Percentiles rank a stretch among this genome's conserved stretches.
These are phyloP conservation scores for Meriones psammophilus DNA, from an alignment of 2,797 vertebrate species.

Conservation along the genomic window DNA sequence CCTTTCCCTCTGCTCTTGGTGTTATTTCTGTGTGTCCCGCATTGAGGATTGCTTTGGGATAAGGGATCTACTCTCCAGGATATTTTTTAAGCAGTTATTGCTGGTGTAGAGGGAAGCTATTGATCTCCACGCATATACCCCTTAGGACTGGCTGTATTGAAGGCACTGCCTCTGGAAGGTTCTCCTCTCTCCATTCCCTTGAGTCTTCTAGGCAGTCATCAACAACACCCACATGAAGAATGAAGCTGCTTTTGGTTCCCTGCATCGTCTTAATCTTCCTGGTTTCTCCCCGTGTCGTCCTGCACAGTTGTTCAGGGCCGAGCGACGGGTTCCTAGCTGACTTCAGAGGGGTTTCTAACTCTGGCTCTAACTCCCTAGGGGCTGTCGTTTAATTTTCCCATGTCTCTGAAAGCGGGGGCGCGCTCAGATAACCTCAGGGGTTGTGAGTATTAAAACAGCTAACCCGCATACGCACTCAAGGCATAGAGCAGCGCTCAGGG, in stretches of 20 bases:
- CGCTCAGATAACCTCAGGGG: background rate
- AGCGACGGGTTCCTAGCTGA: background rate
- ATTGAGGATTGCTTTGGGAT: conserved; percentile 40
- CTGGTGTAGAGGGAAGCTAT: conserved; percentile 28
- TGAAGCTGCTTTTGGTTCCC: background rate
- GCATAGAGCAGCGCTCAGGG: background rate
- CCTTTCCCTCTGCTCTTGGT: conserved; percentile 17
- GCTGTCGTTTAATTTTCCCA: conserved; percentile 34
- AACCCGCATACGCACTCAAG: background rate
- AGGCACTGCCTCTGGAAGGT: conserved; percentile 18
- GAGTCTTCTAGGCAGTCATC: background rate
- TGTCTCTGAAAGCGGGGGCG: background rate
- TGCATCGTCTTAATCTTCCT: background rate
- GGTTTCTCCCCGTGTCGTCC: background rate
- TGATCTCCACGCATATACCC: background rate
- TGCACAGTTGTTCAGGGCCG: background rate
- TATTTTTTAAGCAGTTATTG: background rate
- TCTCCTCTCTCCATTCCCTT: conserved; percentile 29
- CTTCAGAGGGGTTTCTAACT: conserved; percentile 22
- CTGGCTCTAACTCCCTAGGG: conserved; percentile 10
- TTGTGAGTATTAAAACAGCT: conserved; percentile 12
- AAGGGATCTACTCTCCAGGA: conserved; percentile 50
- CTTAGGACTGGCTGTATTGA: background rate
- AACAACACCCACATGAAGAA: background rate
- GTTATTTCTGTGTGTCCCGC: conserved; percentile 23